Evolutionary conservation across 1,140 invertebrate genomes (phyloP).

Genomic region (Drosophila pseudoobscura): DNA sequence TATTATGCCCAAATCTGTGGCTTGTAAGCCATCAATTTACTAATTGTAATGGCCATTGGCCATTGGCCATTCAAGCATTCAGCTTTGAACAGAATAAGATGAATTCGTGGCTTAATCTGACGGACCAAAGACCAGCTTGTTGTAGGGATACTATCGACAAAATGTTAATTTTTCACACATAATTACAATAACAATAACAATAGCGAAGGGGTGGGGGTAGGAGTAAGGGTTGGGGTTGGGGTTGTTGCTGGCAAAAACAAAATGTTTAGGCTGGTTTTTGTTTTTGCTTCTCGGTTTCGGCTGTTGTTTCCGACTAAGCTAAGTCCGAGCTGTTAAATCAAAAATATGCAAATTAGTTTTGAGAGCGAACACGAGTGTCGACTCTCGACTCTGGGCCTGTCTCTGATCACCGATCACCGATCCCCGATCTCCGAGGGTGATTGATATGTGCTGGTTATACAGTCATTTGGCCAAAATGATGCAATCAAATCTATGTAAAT

Average conservation of each 20-base stretch:
- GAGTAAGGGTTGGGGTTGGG: no score
- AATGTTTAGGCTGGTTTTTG: neutral
- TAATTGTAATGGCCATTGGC: slow-evolving; percentile 49
- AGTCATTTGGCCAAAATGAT: slow-evolving; percentile 77
- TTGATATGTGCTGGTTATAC: slow-evolving; percentile 81
- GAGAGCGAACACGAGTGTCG: slow-evolving; percentile 47
- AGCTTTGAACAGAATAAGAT: slow-evolving; percentile 22
- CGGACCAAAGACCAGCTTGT: slow-evolving; percentile 19
- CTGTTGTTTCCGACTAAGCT: neutral
- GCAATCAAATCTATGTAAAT: slow-evolving; percentile 80
- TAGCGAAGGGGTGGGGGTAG: no score
- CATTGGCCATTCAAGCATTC: slow-evolving; percentile 47
- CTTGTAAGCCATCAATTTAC: slow-evolving; percentile 48
- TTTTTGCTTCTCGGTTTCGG: no score
- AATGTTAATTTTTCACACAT: slow-evolving; percentile 72
- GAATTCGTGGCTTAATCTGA: slow-evolving; percentile 27
- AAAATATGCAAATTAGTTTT: slow-evolving; percentile 75
- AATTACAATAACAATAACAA: slow-evolving; percentile 63
- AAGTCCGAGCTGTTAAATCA: slow-evolving; percentile 78
- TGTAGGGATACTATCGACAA: slow-evolving; percentile 55
- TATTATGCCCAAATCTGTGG: slow-evolving; percentile 54
- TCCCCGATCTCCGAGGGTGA: slow-evolving; percentile 31
- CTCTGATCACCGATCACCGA: no score
- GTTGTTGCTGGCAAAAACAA: slow-evolving; percentile 34
- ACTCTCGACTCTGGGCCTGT: slow-evolving; percentile 10